Conservation (phyloP, 2,113 vertebrate species). For the Xiphias gladius region DNA sequence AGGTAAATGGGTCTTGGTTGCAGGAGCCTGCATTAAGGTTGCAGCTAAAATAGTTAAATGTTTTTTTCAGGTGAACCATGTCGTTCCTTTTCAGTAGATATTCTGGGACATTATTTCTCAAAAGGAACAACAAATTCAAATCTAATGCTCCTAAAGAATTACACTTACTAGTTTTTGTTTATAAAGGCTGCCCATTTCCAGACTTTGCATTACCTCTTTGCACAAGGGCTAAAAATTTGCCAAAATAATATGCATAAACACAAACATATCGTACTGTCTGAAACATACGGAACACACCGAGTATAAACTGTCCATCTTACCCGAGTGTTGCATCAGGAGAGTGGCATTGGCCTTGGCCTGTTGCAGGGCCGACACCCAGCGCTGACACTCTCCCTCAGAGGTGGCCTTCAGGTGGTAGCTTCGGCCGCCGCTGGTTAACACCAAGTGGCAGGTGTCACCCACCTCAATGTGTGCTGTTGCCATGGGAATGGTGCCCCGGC, state of each 20-base stretch:
- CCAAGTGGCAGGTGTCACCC: conserved; percentile 92
- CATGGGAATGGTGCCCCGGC: conserved; percentile 93
- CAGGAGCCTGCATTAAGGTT: conserved; percentile 41
- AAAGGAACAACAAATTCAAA: not conserved
- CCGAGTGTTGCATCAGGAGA: conserved; percentile 91
- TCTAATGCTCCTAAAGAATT: not conserved
- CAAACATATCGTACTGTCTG: not conserved
- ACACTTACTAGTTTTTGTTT: not conserved
- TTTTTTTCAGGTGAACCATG: conserved; percentile 3
- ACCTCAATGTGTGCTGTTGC: conserved; percentile 91
- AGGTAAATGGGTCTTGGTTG: conserved; percentile 54
- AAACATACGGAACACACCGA: not conserved
- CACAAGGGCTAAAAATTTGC: not conserved
- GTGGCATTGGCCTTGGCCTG: conserved; percentile 92
- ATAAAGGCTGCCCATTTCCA: not conserved
- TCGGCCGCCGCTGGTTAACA: conserved; percentile 91
- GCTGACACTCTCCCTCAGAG: conserved; percentile 92
- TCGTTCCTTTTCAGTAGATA: conserved; percentile 11
- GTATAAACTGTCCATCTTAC: conserved; percentile 72
- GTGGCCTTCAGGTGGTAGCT: conserved; percentile 95
- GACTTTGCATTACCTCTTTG: not conserved
- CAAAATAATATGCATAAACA: not conserved
- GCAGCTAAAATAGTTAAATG: conserved; percentile 45
- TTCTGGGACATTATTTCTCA: not conserved
- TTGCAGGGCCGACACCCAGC: conserved; percentile 93